Evolutionary conservation across 2,888 invertebrate genomes (phyloP), one percentile per base, ranked within the genome.

Genomic region (Dendrolimus pini): DNA sequence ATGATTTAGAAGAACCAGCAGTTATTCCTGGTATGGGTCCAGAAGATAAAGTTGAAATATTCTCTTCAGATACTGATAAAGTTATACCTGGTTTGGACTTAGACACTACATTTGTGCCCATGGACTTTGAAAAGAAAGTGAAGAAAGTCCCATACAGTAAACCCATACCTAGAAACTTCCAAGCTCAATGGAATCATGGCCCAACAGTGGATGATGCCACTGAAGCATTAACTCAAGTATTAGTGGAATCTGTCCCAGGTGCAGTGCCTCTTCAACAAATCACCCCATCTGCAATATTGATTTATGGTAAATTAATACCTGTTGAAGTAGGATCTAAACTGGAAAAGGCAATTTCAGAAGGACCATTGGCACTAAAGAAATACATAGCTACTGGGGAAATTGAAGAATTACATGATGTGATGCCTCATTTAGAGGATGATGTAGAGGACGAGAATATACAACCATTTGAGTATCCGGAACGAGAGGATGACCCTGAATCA

Each of bases 11-110:
- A 71, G 96, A 97, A 78, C 94, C 95, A 58, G 93, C 96, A 2
- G 89, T 94, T 41, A 96, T 98, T 77, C 98, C 98, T 63, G 99
- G 99, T 57, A 98, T 99, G 98, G 99, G 99, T n/a, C 96, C 98
- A 41, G 98, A 99, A 83, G 98, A 98, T 77, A 96, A 96, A 80
- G 95, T 98, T 0, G 96, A 96, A 74, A 92, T 94, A 77, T 93
- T 93, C 56, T 91, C 94, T 58, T 91, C 93, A 62, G 88, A 93
- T 62, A 78, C 85, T 59, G 89, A 89, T 62, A 94, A 93, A 68
- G 92, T 92, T 52, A 98, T 98, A 82, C 98, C 98, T 56, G 97
- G 97, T 54, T 88, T 98, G 59, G 97, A 97, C 84, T 92, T 97
- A 71, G 96, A 96, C 75, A 91, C 93, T 9, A 91, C 92, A 64